Evolutionary conservation across 2,113 vertebrate genomes (phyloP).

Genomic region (Scomber japonicus): DNA sequence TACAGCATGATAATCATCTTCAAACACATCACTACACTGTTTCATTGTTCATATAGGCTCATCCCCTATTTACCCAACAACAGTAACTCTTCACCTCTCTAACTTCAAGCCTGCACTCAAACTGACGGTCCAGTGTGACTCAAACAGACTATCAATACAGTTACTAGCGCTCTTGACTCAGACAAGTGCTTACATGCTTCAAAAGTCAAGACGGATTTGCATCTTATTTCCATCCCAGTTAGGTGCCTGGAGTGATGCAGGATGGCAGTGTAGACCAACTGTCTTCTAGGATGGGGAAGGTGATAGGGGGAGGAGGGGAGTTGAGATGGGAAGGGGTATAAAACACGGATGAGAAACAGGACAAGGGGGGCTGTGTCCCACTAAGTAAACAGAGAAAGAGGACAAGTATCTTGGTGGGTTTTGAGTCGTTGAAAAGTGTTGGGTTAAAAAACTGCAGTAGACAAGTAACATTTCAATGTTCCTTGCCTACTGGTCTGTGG

Average conservation of each 20-base stretch:
- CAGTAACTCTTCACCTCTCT: conserved; percentile 11
- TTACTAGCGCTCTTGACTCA: conserved; percentile 37
- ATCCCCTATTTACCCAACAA: conserved; percentile 67
- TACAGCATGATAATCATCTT: conserved; percentile 62
- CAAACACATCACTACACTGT: conserved; percentile 51
- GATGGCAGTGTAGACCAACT: conserved; percentile 55
- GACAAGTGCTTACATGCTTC: conserved; percentile 66
- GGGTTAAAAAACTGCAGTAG: no score
- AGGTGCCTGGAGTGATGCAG: conserved; percentile 55
- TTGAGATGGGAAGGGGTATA: background rate
- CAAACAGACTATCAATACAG: conserved; percentile 46
- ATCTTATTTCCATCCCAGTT: conserved; percentile 85
- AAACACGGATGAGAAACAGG: conserved; percentile 12
- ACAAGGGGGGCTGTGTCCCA: conserved; percentile 26
- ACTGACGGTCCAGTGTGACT: conserved; percentile 22
- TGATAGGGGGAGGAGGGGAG: background rate
- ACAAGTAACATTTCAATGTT: background rate
- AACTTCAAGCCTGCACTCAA: conserved; percentile 5
- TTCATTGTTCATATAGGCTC: conserved; percentile 51
- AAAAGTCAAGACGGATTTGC: conserved; percentile 79
- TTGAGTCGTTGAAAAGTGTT: conserved; percentile 64
- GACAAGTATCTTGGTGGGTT: conserved; percentile 61
- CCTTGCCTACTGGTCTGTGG: background rate
- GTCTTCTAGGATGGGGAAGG: conserved; percentile 58
- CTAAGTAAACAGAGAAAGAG: conserved; percentile 64